These are phyloP conservation scores for Triops cancriformis DNA, from an alignment of 1,140 invertebrate species.

Conservation along the genomic window DNA sequence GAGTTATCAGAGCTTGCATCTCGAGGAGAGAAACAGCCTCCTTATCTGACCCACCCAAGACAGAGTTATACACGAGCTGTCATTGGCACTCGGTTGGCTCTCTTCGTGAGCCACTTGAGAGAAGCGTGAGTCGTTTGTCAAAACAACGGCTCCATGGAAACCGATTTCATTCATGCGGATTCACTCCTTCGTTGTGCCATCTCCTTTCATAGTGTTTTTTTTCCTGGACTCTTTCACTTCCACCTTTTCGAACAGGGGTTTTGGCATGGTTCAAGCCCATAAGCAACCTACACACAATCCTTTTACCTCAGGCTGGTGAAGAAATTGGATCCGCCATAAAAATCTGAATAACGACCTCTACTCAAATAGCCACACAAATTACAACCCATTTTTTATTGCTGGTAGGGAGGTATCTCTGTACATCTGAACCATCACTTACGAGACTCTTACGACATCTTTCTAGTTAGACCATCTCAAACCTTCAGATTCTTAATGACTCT, in stretches of 20 bases:
- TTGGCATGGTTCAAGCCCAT: neutral
- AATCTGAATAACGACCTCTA: neutral
- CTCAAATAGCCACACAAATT: neutral
- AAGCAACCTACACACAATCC: neutral
- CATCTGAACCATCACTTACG: too few species aligned
- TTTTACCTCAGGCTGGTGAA: neutral
- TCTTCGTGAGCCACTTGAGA: conserved; percentile 9
- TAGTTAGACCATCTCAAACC: too few species aligned
- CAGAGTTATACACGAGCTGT: conserved; percentile 9
- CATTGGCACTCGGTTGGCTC: neutral
- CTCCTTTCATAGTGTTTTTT: too few species aligned
- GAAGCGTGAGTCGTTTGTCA: conserved; percentile 9
- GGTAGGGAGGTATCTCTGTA: too few species aligned
- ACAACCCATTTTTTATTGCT: too few species aligned
- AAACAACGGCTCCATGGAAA: neutral
- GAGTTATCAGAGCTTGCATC: conserved; percentile 10
- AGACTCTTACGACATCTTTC: too few species aligned
- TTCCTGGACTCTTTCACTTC: neutral
- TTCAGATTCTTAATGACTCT: too few species aligned
- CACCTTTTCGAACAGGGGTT: neutral
- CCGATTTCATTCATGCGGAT: neutral
- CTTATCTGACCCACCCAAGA: conserved; percentile 8
- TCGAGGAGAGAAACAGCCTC: neutral
- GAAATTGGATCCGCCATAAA: neutral
- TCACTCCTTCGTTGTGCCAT: neutral